Percentiles rank a stretch among this genome's conserved stretches.
Evolutionary conservation across 2,797 vertebrate species (phyloP).

Genomic region (Oophaga sylvatica): DNA sequence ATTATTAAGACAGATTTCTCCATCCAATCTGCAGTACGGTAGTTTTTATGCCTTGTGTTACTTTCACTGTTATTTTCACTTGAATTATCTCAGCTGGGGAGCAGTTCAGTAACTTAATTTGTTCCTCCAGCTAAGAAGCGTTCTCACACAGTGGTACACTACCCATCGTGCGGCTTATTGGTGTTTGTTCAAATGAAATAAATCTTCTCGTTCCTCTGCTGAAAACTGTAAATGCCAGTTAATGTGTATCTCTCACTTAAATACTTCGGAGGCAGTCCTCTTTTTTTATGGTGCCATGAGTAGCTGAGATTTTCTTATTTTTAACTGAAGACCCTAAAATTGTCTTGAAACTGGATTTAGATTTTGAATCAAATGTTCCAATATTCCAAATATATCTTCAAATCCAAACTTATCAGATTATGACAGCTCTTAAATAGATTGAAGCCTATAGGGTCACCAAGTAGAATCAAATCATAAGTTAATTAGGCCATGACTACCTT

Average conservation of each 20-base stretch:
- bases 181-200: slow-evolving; percentile 23
- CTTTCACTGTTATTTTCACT: slow-evolving; percentile 32
- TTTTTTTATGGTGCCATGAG: not conserved
- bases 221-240: slow-evolving; percentile 27
- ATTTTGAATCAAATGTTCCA: too few species aligned
- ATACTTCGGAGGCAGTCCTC: not conserved
- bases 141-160: slow-evolving; percentile 27
- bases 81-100: slow-evolving; percentile 46
- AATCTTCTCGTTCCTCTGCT: slow-evolving; percentile 28
- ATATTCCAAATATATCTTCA: not conserved
- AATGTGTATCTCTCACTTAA: slow-evolving; percentile 3
- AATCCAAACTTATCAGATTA: not conserved
- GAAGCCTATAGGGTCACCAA: not conserved
- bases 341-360: not conserved
- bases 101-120: slow-evolving; percentile 52
- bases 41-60: slow-evolving; percentile 41
- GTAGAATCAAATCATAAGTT: not conserved
- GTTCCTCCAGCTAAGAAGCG: slow-evolving; percentile 26
- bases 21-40: slow-evolving; percentile 9
- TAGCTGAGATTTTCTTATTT: not conserved
- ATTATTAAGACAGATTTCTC: slow-evolving; percentile 8
- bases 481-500: not conserved
- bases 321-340: not conserved
- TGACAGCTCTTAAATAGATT: not conserved
- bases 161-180: slow-evolving; percentile 20